Base-by-base conservation (phyloP, 1,140 invertebrate genomes). In the Micrasema longulum region DNA sequence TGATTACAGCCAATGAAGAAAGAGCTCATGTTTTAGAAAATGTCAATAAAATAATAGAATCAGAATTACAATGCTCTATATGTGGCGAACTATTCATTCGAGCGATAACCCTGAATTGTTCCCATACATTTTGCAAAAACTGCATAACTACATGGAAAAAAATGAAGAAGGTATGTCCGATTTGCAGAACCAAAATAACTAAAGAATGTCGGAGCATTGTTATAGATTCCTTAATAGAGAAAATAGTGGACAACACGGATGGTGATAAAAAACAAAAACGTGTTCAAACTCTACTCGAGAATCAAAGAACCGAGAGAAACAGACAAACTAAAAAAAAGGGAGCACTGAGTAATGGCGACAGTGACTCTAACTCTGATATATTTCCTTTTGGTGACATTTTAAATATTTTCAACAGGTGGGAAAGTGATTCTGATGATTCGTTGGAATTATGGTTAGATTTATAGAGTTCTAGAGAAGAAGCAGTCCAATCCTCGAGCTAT, bases 71-170 rank as follows among this genome's bases (percentile, higher is more conserved):
- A 64, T 95, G 93, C 78, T 88, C 88, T 63, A 91, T 95, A 70
- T 95, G 93, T 78, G 89, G 88, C 53, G 93, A 95, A 82, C 80
- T 94, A 0, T 92, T 94, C 80, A 84, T 94, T 0, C 83, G 83
- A 36, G 89, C 93, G 0, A 89, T 88, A 11, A 90, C 90, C 0
- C 79, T 95, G 5, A 90, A 89, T 77, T 95, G 93, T 79, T 89
- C 89, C 0, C 94, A 95, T 75, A 91, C 91, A 1, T 95, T 93
- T 77, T 95, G 94, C 78, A 82, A 88, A 26, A 85, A 87, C 73
- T 95, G 93, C 77, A 93, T 95, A 35, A 78, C 81, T 0, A 80
- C 82, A 52, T 95, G 93, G 94, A 89, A 88, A 73, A 89, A 88
- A 47, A 92, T 90, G 69, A 90, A 90, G 73, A 88, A 84, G 22